Evolutionary conservation across 2,888 invertebrate genomes (phyloP).

Genomic region (Agonopterix subpropinquella): DNA sequence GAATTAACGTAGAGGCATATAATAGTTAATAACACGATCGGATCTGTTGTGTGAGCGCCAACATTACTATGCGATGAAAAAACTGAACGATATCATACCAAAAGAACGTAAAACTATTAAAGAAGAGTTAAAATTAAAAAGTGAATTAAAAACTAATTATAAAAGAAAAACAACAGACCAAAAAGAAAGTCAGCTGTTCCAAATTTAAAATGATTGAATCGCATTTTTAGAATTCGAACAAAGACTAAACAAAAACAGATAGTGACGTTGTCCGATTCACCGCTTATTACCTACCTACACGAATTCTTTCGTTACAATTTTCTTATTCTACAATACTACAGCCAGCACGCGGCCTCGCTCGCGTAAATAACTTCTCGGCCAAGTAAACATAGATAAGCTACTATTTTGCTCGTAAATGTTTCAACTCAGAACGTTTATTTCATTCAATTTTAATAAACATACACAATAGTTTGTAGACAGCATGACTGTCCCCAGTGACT

Average conservation of each 20-base stretch:
- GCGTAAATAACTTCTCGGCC: neutral
- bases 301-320: neutral
- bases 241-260: too few relatives aligned
- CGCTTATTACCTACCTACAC: too few relatives aligned
- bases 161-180: too few relatives aligned
- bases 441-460: slow-evolving; percentile 1
- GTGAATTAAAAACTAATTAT: too few relatives aligned
- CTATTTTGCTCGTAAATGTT: neutral
- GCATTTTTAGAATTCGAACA: too few relatives aligned
- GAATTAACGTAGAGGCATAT: slow-evolving; percentile 5
- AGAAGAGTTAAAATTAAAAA: neutral
- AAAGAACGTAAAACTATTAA: neutral
- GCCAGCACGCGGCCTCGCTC: neutral
- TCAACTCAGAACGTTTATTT: neutral
- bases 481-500: slow-evolving; percentile 1
- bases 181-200: too few relatives aligned
- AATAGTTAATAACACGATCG: slow-evolving; percentile 7
- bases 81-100: slow-evolving; percentile 25
- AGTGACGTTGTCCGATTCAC: too few relatives aligned
- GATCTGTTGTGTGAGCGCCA: slow-evolving; percentile 18
- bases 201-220: too few relatives aligned
- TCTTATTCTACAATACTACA: neutral
- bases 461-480: neutral
- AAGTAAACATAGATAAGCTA: neutral
- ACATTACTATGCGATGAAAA: slow-evolving; percentile 16